A percentile compares a stretch with the other conserved stretches of the same genome.
phyloP scores from a whole-genome alignment of 2,888 invertebrate genomes.

The Epistrophe grossulariae region DNA sequence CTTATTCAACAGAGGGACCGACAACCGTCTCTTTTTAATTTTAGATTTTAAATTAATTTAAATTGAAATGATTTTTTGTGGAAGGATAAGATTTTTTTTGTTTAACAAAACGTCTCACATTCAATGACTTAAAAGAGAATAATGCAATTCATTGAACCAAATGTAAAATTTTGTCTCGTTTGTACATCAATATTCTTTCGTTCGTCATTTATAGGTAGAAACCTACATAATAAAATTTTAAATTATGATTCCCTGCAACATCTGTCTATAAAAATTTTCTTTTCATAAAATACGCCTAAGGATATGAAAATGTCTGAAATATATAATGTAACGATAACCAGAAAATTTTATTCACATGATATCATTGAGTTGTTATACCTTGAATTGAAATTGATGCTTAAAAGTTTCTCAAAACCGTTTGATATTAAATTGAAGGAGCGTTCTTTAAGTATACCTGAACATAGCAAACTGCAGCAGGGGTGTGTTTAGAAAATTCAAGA shows the following conservation, averaged over 20 bases:
- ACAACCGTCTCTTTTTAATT: not conserved
- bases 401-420: constrained; percentile 20
- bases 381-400: constrained; percentile 33
- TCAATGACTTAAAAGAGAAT: not conserved
- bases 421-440: constrained; percentile 13
- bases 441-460: constrained; percentile 15
- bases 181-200: not conserved
- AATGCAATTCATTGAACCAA: not conserved
- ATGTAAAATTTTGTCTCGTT: not conserved
- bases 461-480: not conserved
- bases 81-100: not conserved
- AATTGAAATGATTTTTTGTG: not conserved
- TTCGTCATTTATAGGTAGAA: not conserved
- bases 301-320: not conserved
- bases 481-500: not conserved
- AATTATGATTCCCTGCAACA: constrained; percentile 9
- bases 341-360: not conserved
- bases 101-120: not conserved
- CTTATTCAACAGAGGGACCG: not conserved
- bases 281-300: not conserved
- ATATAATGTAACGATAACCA: not conserved
- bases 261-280: constrained; percentile 8
- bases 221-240: not conserved
- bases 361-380: not conserved
- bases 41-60: not conserved